phyloP scores from a whole-genome alignment of 2,888 invertebrate species.

The Pristionchus exspectatus region DNA sequence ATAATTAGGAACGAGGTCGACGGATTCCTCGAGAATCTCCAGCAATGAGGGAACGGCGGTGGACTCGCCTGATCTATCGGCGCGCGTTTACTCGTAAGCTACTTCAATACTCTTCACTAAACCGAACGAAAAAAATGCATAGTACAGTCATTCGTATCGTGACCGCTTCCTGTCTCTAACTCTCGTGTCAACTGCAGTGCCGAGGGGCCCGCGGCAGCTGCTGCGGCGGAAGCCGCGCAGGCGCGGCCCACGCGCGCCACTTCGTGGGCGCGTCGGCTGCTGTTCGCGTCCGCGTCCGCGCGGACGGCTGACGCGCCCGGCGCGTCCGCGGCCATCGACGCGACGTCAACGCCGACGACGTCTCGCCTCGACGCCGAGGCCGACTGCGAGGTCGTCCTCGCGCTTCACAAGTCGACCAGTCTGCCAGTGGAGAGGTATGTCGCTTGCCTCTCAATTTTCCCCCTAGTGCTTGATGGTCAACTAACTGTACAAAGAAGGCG shows the following conservation, averaged over 20 bases:
- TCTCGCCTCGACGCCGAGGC: constrained; percentile 24
- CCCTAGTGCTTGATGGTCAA: too few relatives aligned
- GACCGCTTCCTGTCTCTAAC: constrained; percentile 39
- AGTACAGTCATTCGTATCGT: too few relatives aligned
- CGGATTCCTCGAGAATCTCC: constrained; percentile 66
- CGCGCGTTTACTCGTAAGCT: constrained; percentile 57
- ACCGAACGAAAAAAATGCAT: too few relatives aligned
- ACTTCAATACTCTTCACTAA: too few relatives aligned
- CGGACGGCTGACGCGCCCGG: not conserved
- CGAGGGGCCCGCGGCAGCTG: not conserved
- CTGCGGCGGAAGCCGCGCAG: not conserved
- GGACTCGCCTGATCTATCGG: constrained; percentile 67
- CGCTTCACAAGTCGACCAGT: constrained; percentile 54
- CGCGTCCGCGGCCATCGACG: constrained; percentile 24
- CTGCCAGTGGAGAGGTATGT: constrained; percentile 38
- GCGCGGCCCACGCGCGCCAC: constrained; percentile 26
- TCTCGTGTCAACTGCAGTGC: not conserved
- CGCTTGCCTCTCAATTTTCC: not conserved
- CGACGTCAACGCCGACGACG: not conserved
- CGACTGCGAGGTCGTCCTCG: constrained; percentile 49
- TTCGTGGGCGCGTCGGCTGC: constrained; percentile 57
- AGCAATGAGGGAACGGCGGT: constrained; percentile 56
- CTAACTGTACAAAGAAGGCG: too few relatives aligned
- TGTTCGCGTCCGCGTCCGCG: constrained; percentile 28
- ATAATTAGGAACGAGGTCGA: constrained; percentile 57